phyloP scores from a whole-genome alignment of 2,113 vertebrate species.

The Scomber japonicus region DNA sequence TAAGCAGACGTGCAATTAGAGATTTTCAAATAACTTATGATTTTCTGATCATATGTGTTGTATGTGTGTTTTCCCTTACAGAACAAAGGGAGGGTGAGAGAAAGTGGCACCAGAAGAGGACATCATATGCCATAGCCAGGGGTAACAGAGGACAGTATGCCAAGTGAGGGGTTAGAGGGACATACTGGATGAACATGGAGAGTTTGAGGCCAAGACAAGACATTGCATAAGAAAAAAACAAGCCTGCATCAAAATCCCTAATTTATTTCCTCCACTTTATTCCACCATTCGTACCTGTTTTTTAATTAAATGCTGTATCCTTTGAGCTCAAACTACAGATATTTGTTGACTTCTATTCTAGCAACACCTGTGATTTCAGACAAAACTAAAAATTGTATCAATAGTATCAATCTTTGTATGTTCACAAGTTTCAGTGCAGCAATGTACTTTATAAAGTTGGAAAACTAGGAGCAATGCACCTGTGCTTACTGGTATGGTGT shows the following conservation, averaged over 20 bases:
- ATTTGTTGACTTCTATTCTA: not conserved
- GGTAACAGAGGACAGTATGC: constrained; percentile 45
- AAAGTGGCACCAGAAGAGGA: constrained; percentile 49
- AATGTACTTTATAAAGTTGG: not conserved
- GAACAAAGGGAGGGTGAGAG: constrained; percentile 6
- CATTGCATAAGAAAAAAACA: constrained; percentile 1
- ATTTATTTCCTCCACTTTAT: not conserved
- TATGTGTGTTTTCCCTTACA: no score
- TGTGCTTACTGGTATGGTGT: not conserved
- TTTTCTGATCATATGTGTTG: no score
- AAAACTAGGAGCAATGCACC: not conserved
- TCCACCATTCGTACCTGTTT: not conserved
- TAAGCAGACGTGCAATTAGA: no score
- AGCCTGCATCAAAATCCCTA: not conserved
- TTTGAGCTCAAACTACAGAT: constrained; percentile 6
- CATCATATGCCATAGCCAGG: constrained; percentile 56
- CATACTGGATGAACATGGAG: constrained; percentile 18
- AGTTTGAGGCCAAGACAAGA: constrained; percentile 38
- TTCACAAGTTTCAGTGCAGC: not conserved
- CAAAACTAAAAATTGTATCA: not conserved
- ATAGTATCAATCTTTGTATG: not conserved
- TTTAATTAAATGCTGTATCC: not conserved
- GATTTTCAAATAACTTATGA: no score
- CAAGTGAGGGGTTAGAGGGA: constrained; percentile 45
- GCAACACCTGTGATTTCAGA: constrained; percentile 5